These are phyloP conservation scores for Channallabes apus DNA, from an alignment of 2,797 vertebrate genomes.

Conservation along the genomic window DNA sequence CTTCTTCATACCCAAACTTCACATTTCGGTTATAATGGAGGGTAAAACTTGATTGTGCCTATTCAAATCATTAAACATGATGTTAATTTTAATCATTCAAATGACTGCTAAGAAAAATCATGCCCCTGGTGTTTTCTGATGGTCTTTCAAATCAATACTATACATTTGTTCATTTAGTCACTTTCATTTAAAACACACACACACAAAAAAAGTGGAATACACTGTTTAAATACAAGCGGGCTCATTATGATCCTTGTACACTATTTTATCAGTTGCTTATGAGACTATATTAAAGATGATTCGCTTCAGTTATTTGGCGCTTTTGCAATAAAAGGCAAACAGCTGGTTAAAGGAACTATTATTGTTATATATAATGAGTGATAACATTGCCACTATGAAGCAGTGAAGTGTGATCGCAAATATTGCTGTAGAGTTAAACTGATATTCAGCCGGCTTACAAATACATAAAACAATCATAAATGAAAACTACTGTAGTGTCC, in stretches of 20 bases:
- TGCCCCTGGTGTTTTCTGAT: constrained; percentile 19
- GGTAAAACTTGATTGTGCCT: constrained; percentile 44
- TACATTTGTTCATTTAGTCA: constrained; percentile 20
- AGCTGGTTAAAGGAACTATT: constrained; percentile 43
- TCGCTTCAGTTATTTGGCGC: constrained; percentile 37
- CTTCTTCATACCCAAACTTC: constrained; percentile 45
- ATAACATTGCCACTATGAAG: constrained; percentile 37
- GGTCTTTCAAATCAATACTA: constrained; percentile 40
- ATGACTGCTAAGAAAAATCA: constrained; percentile 32
- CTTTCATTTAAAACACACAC: neutral
- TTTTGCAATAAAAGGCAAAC: constrained; percentile 46
- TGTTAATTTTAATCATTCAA: constrained; percentile 28
- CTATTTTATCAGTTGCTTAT: constrained; percentile 11
- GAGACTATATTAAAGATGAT: constrained; percentile 39
- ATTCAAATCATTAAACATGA: constrained; percentile 37
- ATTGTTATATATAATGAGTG: constrained; percentile 32
- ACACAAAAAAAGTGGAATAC: constrained; percentile 25
- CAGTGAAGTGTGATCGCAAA: constrained; percentile 40
- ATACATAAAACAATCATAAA: constrained; percentile 47
- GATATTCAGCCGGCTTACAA: constrained; percentile 31
- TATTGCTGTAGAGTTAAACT: constrained; percentile 22
- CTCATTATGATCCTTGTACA: neutral
- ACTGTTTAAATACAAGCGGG: constrained; percentile 17
- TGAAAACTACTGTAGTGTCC: constrained; percentile 42
- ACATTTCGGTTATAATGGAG: constrained; percentile 39